Conservation (phyloP, 1,140 invertebrate genomes). For the Sarcophaga bullata region DNA sequence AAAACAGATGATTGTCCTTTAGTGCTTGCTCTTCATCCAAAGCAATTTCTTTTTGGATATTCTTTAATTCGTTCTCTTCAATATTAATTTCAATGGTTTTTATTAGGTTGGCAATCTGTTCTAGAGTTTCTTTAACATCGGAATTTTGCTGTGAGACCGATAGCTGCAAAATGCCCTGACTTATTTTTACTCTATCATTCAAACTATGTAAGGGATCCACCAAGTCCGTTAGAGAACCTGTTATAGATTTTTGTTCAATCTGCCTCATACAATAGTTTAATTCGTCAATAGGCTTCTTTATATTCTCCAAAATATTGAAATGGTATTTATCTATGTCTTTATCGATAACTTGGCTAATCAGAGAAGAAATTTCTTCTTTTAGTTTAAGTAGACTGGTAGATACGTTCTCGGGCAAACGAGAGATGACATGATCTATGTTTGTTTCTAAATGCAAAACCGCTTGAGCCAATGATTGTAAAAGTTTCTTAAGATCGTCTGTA, state of each 20-base stretch:
- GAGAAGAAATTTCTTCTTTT: slow-evolving; percentile 57
- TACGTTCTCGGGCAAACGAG: slow-evolving; percentile 50
- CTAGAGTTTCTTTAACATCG: slow-evolving; percentile 50
- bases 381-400: slow-evolving; percentile 52
- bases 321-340: slow-evolving; percentile 58
- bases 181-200: slow-evolving; percentile 55
- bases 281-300: slow-evolving; percentile 62
- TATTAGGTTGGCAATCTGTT: slow-evolving; percentile 57
- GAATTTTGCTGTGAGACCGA: slow-evolving; percentile 51
- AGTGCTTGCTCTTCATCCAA: slow-evolving; percentile 53
- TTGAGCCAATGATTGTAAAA: slow-evolving; percentile 62
- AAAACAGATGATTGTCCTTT: slow-evolving; percentile 57
- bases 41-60: slow-evolving; percentile 59
- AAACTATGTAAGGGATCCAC: slow-evolving; percentile 62
- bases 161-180: slow-evolving; percentile 50
- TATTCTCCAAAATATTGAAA: slow-evolving; percentile 54
- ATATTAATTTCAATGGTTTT: slow-evolving; percentile 59
- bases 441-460: slow-evolving; percentile 62
- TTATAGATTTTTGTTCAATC: slow-evolving; percentile 60
- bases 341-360: slow-evolving; percentile 60
- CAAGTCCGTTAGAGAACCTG: slow-evolving; percentile 60
- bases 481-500: slow-evolving; percentile 59
- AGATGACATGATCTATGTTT: slow-evolving; percentile 58
- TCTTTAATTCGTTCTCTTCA: slow-evolving; percentile 60
- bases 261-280: slow-evolving; percentile 64